A percentile compares a stretch with the other conserved stretches of the same genome.
Evolutionary conservation across 2,888 invertebrate genomes (phyloP).

Genomic region (Peribatodes rhomboidaria): DNA sequence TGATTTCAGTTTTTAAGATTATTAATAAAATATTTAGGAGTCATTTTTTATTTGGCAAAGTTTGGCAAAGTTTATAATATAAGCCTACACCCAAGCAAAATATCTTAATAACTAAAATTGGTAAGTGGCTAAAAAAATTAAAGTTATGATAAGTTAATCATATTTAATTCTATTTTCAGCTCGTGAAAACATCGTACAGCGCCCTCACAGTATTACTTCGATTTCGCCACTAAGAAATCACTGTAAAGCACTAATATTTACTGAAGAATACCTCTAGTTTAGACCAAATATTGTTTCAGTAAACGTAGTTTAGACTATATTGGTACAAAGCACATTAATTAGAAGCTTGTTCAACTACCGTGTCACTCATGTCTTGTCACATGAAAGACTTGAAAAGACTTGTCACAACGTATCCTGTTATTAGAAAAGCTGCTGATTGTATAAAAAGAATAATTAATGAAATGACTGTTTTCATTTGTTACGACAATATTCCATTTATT

Average conservation of each 20-base stretch:
- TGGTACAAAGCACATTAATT: background rate
- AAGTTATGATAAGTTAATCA: background rate
- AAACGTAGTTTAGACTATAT: background rate
- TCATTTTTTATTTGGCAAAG: no score
- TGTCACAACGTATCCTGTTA: background rate
- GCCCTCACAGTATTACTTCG: conserved; percentile 75
- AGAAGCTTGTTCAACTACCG: conserved; percentile 5
- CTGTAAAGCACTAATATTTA: background rate
- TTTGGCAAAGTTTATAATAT: no score
- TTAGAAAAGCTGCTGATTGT: conserved; percentile 17
- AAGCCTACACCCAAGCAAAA: no score
- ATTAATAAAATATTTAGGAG: no score
- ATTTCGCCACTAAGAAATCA: conserved; percentile 48
- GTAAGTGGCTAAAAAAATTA: background rate
- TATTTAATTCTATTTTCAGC: conserved; percentile 58
- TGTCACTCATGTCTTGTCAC: conserved; percentile 22
- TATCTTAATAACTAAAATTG: no score
- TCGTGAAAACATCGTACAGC: conserved; percentile 79
- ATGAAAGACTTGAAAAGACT: conserved; percentile 30
- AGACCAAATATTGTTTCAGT: background rate
- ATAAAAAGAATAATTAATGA: conserved; percentile 34
- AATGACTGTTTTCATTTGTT: conserved; percentile 22
- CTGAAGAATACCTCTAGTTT: background rate
- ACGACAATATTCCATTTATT: background rate
- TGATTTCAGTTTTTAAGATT: no score